Evolutionary conservation across 2,888 invertebrate genomes (phyloP), one percentile per base, ranked within the genome.

Genomic region (Heliconius ismenius): DNA sequence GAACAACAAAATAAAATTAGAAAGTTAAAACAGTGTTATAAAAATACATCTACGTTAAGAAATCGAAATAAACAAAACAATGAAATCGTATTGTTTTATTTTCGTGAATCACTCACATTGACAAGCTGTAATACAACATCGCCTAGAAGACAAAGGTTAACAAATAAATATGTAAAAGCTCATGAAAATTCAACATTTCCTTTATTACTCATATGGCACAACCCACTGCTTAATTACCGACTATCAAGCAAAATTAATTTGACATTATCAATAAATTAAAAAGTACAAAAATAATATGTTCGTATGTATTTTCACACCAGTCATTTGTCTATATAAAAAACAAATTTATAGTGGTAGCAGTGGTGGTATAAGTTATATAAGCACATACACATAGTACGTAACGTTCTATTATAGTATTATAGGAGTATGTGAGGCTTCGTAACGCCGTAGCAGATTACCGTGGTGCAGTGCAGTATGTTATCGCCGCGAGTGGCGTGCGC

Each of bases 141-240:
- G 83, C 72, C 82, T 86, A 86, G 85, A 82, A 86, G 86, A 86
- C 89, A 91, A 89, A 90, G 91, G 91, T 92, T 89, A 90, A 84
- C 83, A 87, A 85, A 88, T 87, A 89, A 89, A 89, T 89, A 87
- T 86, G 85, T 83, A 84, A 84, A 26, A 84, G 78, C 80, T 85
- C 87, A 89, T 92, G 89, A 90, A 90, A 91, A 87, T 89, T 88
- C 82, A 87, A 87, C 83, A 78, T 72, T 73, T 73, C 24, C 43
- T 75, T 86, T 80, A 83, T 90, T 90, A 90, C 87, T 90, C 91
- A 90, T 84, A 79, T 39, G 62, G 36, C 10, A 62, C 18, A 26
- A 13, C 62, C 9, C 24, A 7, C 13, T 24, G 39, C n/a, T 39
- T 24, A 24, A 67, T 36, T 39, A 18, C 15, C 24, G n/a, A 65